Base-by-base conservation (phyloP, 2,113 vertebrate genomes). In the Speoplatyrhinus poulsoni region DNA sequence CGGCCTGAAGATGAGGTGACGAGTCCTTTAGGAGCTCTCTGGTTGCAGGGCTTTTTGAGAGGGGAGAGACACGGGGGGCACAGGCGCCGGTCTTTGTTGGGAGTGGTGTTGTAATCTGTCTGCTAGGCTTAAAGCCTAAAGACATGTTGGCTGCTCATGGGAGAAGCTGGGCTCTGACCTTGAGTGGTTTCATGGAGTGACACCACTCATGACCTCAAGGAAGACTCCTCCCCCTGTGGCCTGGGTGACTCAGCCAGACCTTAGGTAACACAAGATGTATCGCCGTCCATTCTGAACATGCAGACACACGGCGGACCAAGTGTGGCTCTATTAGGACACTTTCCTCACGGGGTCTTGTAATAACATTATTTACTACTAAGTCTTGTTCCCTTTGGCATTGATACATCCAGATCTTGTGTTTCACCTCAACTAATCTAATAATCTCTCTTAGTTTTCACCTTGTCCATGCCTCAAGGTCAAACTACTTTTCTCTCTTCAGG, bases 401-500 rank as follows among this genome's bases (percentile, higher is more conserved):
- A 79, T 73, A 79, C 80, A 87, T 81, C 70, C 73, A 85, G 75
- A 81, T 87, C 82, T 87, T 83, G 75, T 78, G 79, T 91, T 91
- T 87, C 87, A 88, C 81, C 83, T 90, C 82, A 82, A 77, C 87
- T 92, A 92, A 93, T 91, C 90, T 91, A 92, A 91, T 92, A 90
- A 90, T 88, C 90, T 92, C 87, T 88, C 85, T 90, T 90, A 88
- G 88, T 92, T 92, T 92, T 91, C 91, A 92, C 91, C 91, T 92
- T 90, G 91, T 92, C 86, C 79, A 79, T 88, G 88, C 89, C 90
- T 89, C 81, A 92, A 92, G 91, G 90, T 92, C 89, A 91, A 90
- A 90, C 93, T 91, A 93, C 92, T 94, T 90, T 87, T 89, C 89
- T 93, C 89, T 94, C 92, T 94, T 95, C 93, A 95, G 94, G 90